phyloP scores from a whole-genome alignment of 2,113 vertebrate genomes.

The Mesembrinibis cayennensis region DNA sequence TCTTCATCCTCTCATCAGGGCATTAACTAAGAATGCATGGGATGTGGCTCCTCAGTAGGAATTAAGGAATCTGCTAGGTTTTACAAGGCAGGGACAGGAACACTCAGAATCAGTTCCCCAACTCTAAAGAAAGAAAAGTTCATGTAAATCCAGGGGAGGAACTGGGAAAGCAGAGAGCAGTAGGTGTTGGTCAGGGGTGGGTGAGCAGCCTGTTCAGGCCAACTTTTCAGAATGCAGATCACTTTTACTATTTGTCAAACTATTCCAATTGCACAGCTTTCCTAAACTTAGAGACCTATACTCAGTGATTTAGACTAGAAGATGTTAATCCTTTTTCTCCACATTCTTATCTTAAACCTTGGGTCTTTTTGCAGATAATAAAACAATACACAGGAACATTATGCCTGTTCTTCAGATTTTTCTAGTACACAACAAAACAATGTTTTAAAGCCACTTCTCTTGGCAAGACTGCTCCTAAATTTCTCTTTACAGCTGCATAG shows the following conservation, averaged over 20 bases:
- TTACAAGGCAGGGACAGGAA: background rate
- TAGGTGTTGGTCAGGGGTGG: background rate
- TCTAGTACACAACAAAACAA: background rate
- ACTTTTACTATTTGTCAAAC: background rate
- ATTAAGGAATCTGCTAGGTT: background rate
- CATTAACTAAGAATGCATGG: background rate
- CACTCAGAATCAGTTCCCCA: background rate
- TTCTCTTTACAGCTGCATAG: background rate
- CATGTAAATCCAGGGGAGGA: background rate
- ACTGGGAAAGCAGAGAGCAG: background rate
- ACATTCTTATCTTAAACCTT: background rate
- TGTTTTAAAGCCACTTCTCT: background rate
- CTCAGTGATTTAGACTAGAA: background rate
- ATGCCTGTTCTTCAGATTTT: background rate
- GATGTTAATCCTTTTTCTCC: background rate
- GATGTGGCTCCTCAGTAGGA: background rate
- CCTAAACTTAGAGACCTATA: background rate
- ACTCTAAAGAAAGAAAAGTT: background rate
- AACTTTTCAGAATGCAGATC: background rate
- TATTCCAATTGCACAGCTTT: background rate
- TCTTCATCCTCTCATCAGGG: background rate
- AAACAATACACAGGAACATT: background rate
- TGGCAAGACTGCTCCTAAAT: background rate
- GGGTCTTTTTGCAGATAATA: background rate
- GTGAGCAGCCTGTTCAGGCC: background rate